Percentiles rank a stretch among this genome's conserved stretches.
Conservation (phyloP, 2,888 invertebrate species). For the Branchellion lobata region DNA sequence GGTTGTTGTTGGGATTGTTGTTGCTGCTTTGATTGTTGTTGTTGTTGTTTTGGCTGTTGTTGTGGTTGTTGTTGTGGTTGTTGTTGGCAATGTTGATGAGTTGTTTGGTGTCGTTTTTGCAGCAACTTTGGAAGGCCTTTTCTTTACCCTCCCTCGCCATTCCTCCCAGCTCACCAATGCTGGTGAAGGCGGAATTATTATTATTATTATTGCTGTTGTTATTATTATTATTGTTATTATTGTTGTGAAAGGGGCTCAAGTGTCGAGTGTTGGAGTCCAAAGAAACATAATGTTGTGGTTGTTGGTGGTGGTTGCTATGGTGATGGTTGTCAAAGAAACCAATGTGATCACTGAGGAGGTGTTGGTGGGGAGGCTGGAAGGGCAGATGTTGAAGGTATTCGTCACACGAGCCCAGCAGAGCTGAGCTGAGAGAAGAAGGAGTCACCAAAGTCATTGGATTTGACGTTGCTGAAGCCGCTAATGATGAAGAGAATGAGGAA, state of each 20-base stretch:
- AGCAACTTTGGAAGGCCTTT: neutral
- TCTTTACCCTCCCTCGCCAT: neutral
- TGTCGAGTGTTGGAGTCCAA: constrained; percentile 29
- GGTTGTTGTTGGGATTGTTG: too few species aligned
- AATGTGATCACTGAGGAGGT: neutral
- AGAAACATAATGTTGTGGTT: constrained; percentile 20
- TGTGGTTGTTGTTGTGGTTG: neutral
- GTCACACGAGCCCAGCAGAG: neutral
- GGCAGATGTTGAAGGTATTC: neutral
- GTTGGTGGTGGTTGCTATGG: neutral
- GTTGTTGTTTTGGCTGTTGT: constrained; percentile 1
- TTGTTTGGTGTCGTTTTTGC: constrained; percentile 15
- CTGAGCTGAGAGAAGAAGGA: neutral
- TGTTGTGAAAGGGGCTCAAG: constrained; percentile 2
- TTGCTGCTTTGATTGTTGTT: constrained; percentile 2
- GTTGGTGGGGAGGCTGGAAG: neutral
- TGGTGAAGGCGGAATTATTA: constrained; percentile 30
- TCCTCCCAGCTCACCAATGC: constrained; percentile 16
- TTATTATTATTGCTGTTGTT: neutral
- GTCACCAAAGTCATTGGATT: neutral
- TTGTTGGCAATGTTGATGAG: neutral
- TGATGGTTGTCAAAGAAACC: neutral
- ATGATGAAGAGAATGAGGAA: neutral
- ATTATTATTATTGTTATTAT: constrained; percentile 6
- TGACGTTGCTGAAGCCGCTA: neutral